Evolutionary conservation across 1,140 invertebrate species (phyloP).

Genomic region (Pogonomyrmex barbatus): DNA sequence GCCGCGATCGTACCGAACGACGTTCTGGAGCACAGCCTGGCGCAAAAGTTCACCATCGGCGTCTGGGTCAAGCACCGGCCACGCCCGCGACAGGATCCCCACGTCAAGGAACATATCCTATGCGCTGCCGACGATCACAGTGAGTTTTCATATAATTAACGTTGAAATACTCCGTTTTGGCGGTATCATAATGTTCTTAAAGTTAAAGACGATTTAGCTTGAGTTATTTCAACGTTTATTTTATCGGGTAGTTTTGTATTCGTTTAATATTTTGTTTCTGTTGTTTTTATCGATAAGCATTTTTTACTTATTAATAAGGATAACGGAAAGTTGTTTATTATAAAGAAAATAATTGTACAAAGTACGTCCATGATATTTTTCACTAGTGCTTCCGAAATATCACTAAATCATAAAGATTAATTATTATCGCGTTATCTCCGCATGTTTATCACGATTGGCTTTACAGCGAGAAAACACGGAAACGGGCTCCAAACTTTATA

Average conservation of each 20-base stretch:
- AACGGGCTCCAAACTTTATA: conserved; percentile 1
- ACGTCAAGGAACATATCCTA: conserved; percentile 97
- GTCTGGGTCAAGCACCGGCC: conserved; percentile 97
- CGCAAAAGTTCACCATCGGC: conserved; percentile 94
- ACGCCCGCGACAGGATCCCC: conserved; percentile 91
- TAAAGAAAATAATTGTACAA: background rate
- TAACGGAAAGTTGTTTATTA: background rate
- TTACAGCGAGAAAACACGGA: background rate
- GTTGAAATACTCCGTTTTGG: background rate
- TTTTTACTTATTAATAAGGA: background rate
- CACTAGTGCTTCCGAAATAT: background rate
- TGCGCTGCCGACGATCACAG: conserved; percentile 98
- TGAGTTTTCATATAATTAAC: conserved; percentile 86
- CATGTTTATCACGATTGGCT: conserved; percentile 1
- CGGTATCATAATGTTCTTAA: background rate
- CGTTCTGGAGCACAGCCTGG: conserved; percentile 91
- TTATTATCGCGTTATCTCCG: background rate
- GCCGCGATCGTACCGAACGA: conserved; percentile 94
- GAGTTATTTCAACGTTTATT: conserved; percentile 14
- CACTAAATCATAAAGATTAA: conserved; percentile 8
- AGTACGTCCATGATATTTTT: background rate
- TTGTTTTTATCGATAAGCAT: background rate
- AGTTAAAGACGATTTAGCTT: background rate
- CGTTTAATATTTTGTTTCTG: conserved; percentile 31
- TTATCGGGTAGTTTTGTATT: background rate